Base-by-base conservation (phyloP, 2,888 invertebrate genomes). In the Phengaris arion region DNA sequence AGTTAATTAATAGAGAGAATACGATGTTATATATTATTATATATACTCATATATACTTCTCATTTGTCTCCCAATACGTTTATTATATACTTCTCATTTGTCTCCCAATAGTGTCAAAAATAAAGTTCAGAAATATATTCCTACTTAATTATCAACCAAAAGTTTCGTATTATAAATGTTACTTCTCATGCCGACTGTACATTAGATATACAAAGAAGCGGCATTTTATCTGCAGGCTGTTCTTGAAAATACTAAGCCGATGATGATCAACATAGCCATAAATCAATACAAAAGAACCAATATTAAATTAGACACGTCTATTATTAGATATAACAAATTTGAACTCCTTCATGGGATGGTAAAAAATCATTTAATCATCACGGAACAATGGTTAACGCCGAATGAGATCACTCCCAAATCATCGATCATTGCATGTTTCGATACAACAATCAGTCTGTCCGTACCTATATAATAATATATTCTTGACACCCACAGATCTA, bases 381-480 rank as follows among this genome's bases (percentile, higher is more conserved):
- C 80, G 78, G 79, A 82, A 85, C 84, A 85, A 86, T 84, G 78
- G 82, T 74, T 79, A 83, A 90, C 90, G 90, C 85, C 89, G 86
- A 90, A 89, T 92, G 91, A 92, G 89, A 91, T 92, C 91, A 91
- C 85, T 85, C 80, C 74, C 77, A 76, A 74, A 82, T 83, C 86
- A 91, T 89, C 81, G 79, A 91, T 89, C 89, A 87, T 77, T 48
- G 22, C 46, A 57, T 70, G 77, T 85, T 87, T 87, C 89, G 86
- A 90, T 89, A 89, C 87, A 90, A 91, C 91, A 89, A 91, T 91
- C 92, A 89, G 87, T 87, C 85, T 84, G 85, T 86, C 84, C 80
- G 81, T 35, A 35, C 4, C 22, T 22, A 22, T 22, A 22, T 22
- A 22, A 35, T 35, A 81, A 77, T 80, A 82, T 79, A 76, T 76